These are phyloP conservation scores for Heteromyza rotundicornis DNA, from an alignment of 2,888 invertebrate genomes.

Conservation along the genomic window DNA sequence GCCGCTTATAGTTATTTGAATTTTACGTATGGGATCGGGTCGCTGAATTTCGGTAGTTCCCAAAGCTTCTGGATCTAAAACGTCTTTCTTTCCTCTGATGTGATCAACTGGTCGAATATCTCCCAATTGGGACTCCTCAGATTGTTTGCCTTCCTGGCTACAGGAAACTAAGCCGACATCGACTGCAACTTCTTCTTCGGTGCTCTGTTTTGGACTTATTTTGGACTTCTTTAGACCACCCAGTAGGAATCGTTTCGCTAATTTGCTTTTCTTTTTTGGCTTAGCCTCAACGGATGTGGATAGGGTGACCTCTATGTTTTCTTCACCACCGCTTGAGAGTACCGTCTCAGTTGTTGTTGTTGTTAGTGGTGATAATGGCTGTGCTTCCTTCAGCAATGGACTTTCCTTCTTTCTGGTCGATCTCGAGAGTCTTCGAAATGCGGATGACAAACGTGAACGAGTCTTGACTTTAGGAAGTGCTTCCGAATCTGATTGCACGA, in stretches of 20 bases:
- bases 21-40: slow-evolving; percentile 40
- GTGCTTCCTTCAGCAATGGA: slow-evolving; percentile 15
- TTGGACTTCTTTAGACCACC: slow-evolving; percentile 50
- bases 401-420: slow-evolving; percentile 43
- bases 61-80: slow-evolving; percentile 32
- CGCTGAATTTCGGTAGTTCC: slow-evolving; percentile 27
- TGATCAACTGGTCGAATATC: no score
- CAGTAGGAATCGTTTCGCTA: slow-evolving; percentile 51
- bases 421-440: slow-evolving; percentile 54
- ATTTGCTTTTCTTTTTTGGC: slow-evolving; percentile 50
- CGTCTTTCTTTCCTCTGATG: no score
- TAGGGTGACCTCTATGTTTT: slow-evolving; percentile 18
- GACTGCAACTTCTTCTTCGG: slow-evolving; percentile 35
- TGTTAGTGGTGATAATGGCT: slow-evolving; percentile 23
- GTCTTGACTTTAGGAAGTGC: slow-evolving; percentile 47
- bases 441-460: slow-evolving; percentile 56
- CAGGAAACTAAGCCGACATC: slow-evolving; percentile 33
- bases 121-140: slow-evolving; percentile 31
- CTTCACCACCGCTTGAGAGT: slow-evolving; percentile 43
- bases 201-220: slow-evolving; percentile 35
- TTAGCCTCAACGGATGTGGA: slow-evolving; percentile 29
- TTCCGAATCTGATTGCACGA: slow-evolving; percentile 35
- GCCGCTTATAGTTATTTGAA: slow-evolving; percentile 59
- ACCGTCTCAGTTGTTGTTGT: slow-evolving; percentile 27
- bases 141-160: slow-evolving; percentile 42